Base-by-base conservation (phyloP, 2,113 vertebrate genomes). In the Cololabis saira region DNA sequence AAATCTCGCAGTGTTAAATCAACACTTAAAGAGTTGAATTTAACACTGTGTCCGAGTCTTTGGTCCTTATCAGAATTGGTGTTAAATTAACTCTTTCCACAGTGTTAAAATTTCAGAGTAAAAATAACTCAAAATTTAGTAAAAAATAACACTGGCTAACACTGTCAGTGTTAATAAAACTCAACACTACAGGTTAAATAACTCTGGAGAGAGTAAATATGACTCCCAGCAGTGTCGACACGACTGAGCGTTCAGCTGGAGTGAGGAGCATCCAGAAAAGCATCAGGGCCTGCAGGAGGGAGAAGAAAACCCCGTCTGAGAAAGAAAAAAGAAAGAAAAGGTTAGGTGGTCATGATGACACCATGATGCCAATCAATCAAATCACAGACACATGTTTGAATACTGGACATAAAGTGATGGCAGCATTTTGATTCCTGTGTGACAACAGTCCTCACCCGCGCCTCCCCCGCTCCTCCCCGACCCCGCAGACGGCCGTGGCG, bases 351-450 rank as follows among this genome's bases (percentile, higher is more conserved):
- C n/a, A n/a, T n/a, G n/a, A n/a, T n/a, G n/a, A n/a, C n/a, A n/a
- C n/a, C n/a, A n/a, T n/a, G n/a, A n/a, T n/a, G n/a, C n/a, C n/a
- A n/a, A n/a, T n/a, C n/a, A 1, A 10, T 52, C 50, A 27, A 42
- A 58, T 2, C 2, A 1, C n/a, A 19, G 22, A 67, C 60, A 71
- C 49, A 50, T 70, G 64, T 79, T 75, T 52, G 30, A 58, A 65
- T 61, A 2, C 21, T n/a, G n/a, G 4, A 0, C 15, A 49, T 0
- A 19, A 12, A 42, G 44, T 1, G 12, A 14, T 5, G 3, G 30
- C 3, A 3, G 8, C 8, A 3, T 4, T 4, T 8, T 30, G 30
- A 8, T 30, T 30, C 4, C 30, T 30, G 8, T 8, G 30, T 30
- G 8, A 30, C 8, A 30, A 30, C n/a, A n/a, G n/a, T n/a, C 8